These are phyloP conservation scores for Entomyzon cyanotis DNA, from an alignment of 2,113 vertebrate species.

Conservation along the genomic window DNA sequence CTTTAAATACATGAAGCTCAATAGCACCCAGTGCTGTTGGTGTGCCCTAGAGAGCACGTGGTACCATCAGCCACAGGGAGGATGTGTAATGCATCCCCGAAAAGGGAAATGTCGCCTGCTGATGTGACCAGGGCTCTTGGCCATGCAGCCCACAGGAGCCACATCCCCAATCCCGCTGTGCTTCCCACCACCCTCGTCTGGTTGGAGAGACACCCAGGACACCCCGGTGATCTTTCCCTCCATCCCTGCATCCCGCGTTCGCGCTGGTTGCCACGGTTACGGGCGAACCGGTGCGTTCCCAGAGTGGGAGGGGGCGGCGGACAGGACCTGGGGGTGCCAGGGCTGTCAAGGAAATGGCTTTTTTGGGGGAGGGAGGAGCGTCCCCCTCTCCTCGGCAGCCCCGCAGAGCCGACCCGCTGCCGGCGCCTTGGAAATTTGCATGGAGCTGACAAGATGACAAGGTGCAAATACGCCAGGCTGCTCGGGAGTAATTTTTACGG, in stretches of 20 bases:
- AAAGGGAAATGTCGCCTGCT: neutral
- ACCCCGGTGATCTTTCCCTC: neutral
- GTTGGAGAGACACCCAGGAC: neutral
- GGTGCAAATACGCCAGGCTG: constrained; percentile 49
- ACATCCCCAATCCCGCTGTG: neutral
- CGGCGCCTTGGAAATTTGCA: constrained; percentile 5
- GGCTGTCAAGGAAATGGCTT: neutral
- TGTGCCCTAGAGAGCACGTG: neutral
- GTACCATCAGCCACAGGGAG: neutral
- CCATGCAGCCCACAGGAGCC: rapidly evolving
- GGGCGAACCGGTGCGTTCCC: neutral
- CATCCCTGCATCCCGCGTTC: neutral
- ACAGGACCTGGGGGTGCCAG: neutral
- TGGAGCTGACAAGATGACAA: constrained; percentile 62
- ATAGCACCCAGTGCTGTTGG: neutral
- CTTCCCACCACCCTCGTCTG: neutral
- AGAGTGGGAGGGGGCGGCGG: neutral
- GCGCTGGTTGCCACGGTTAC: constrained; percentile 34
- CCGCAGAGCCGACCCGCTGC: neutral
- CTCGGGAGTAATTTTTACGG: constrained; percentile 55
- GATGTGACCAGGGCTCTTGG: neutral
- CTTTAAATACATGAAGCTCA: neutral
- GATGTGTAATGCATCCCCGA: rapidly evolving
- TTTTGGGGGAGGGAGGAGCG: neutral
- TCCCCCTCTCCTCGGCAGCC: neutral